A percentile compares a stretch with the other conserved stretches of the same genome.
Conservation (phyloP, 2,113 vertebrate genomes). For the Onychorhynchus coronatus region DNA sequence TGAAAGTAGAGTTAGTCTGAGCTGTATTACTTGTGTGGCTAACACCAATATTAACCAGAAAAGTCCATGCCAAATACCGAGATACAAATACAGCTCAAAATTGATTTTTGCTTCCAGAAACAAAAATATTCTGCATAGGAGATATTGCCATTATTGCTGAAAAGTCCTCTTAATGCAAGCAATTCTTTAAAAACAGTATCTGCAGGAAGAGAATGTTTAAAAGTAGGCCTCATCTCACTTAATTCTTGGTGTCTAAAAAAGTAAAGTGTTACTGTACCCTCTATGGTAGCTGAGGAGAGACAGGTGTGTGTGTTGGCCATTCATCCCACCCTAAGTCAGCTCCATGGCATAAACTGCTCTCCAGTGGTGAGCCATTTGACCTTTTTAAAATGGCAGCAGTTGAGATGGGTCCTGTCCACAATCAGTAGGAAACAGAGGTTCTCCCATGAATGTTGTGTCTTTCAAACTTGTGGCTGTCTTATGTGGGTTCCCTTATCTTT, state of each 20-base stretch:
- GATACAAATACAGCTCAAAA: not conserved
- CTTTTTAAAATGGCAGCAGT: not conserved
- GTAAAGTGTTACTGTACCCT: not conserved
- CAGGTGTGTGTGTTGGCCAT: not conserved
- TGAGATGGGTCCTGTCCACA: not conserved
- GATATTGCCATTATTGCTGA: not conserved
- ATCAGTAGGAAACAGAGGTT: not conserved
- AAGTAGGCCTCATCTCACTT: not conserved
- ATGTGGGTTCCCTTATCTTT: not conserved
- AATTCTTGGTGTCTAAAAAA: not conserved
- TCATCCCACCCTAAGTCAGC: not conserved
- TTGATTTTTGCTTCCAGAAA: not conserved
- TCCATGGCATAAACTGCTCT: not conserved
- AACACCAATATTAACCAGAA: not conserved
- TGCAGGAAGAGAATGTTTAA: not conserved
- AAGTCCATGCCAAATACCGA: accelerated
- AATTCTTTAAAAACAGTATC: not conserved
- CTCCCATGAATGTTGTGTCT: not conserved
- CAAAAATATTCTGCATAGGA: not conserved
- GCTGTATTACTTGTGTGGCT: not conserved
- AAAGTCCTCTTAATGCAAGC: not conserved
- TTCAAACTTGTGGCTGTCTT: not conserved
- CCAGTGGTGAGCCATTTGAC: not conserved
- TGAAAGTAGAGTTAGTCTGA: not conserved
- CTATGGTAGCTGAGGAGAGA: not conserved